A percentile compares a stretch with the other conserved stretches of the same genome.
Conservation (phyloP, 2,888 invertebrate species). For the Archaeoteleia sp. region DNA sequence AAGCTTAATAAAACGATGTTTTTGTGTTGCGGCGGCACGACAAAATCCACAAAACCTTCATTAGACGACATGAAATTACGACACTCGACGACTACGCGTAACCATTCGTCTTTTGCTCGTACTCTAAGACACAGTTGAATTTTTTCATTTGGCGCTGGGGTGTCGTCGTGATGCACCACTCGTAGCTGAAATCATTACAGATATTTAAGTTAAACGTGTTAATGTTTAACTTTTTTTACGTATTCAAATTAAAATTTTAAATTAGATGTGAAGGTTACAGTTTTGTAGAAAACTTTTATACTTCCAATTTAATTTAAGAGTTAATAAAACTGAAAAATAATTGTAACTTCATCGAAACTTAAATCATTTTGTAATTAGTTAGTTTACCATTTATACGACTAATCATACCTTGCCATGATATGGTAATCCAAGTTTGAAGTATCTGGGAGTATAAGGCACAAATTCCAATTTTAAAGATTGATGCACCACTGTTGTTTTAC, state of each 20-base stretch:
- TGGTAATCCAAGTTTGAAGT: constrained; percentile 83
- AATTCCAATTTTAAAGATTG: constrained; percentile 79
- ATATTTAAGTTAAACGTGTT: too few species aligned
- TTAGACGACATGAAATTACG: constrained; percentile 70
- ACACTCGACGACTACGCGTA: constrained; percentile 69
- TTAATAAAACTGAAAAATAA: too few species aligned
- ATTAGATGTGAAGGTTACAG: too few species aligned
- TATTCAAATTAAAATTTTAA: too few species aligned
- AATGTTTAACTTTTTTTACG: too few species aligned
- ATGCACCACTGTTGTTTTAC: constrained; percentile 78
- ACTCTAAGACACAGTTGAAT: constrained; percentile 71
- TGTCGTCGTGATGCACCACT: constrained; percentile 69
- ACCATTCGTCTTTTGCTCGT: constrained; percentile 69
- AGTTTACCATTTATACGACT: constrained; percentile 2
- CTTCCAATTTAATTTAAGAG: too few species aligned
- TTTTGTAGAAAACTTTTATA: too few species aligned
- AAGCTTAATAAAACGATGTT: constrained; percentile 68
- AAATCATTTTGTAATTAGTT: neutral
- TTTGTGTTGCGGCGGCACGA: constrained; percentile 71
- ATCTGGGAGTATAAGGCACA: constrained; percentile 77
- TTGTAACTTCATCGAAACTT: too few species aligned
- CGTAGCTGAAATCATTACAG: constrained; percentile 59
- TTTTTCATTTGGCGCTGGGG: constrained; percentile 69
- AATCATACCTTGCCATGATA: constrained; percentile 79
- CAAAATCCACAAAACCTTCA: constrained; percentile 71